A percentile compares a stretch with the other conserved stretches of the same genome.
These are phyloP conservation scores for Sebastolobus altivelis DNA, from an alignment of 2,797 vertebrate species.

Conservation along the genomic window DNA sequence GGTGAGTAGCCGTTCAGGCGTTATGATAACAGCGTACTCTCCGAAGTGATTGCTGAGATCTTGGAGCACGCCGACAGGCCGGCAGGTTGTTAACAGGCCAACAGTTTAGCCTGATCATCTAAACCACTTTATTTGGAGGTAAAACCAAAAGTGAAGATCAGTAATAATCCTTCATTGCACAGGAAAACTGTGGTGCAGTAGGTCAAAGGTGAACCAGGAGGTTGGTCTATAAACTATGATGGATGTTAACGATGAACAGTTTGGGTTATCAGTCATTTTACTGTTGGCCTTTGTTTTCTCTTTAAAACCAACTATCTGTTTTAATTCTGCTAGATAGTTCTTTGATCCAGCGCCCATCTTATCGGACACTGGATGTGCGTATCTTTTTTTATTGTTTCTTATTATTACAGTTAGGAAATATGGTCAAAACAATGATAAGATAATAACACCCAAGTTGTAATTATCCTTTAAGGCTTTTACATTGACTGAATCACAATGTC, in stretches of 20 bases:
- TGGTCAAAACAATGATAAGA: background rate
- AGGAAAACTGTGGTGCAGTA: background rate
- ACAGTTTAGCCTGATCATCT: background rate
- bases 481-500: background rate
- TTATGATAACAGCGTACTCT: background rate
- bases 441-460: background rate
- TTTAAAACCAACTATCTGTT: background rate
- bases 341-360: background rate
- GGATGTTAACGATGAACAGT: background rate
- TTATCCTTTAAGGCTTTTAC: background rate
- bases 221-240: background rate
- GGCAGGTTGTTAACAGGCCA: background rate
- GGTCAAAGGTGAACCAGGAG: background rate
- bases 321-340: background rate
- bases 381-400: background rate
- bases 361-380: background rate
- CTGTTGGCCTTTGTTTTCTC: background rate
- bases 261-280: background rate
- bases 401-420: background rate
- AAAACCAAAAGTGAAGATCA: background rate
- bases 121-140: background rate
- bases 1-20: conserved; percentile 81
- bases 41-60: background rate
- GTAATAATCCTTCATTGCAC: background rate
- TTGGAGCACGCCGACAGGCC: background rate